Evolutionary conservation across 1,140 invertebrate genomes (phyloP), one percentile per base, ranked within the genome.

Genomic region (Drosophila littoralis): DNA sequence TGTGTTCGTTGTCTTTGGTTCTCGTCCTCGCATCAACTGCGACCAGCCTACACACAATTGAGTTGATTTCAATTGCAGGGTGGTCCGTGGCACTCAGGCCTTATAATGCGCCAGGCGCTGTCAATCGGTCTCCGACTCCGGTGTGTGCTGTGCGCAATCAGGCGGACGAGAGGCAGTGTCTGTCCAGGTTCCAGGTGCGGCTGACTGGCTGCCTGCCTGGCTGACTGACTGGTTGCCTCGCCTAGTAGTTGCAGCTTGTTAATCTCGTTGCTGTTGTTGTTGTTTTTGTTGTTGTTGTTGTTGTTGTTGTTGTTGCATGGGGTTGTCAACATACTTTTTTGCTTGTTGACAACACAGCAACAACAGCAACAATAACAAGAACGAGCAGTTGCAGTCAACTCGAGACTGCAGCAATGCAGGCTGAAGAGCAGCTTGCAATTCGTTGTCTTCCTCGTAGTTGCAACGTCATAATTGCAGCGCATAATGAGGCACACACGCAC

Each of bases 401-500:
- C 40, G 61, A 76, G 72, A 63, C 66, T 71, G 66, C 66, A 76
- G 58, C 65, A 69, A 75, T 75, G 73, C 73, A 70, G 63, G 17
- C 54, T 83, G 81, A 83, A 83, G 81, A 80, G 81, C 81, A 73
- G 64, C 28, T 66, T 61, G 71, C 71, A 69, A 69, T 63, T 76
- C 74, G 64, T 77, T 52, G 66, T 59, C 77, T 69, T 71, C 67
- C 81, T 84, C 75, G 76, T 79, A 67, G 81, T 75, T 85, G 81
- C 81, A 84, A 71, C 81, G 77, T 81, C 81, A 84, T 85, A 84
- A 84, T 84, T 85, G 81, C 81, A 85, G 80, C 81, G 81, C 81
- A 84, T 85, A 84, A 84, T 84, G 81, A 84, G 81, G 81, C 77
- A 50, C 61, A 48, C 65, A 69, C 58, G 59, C 38, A 58, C 17